Percentiles rank a stretch among this genome's conserved stretches.
Evolutionary conservation across 35 echinoderm and acorn worm genomes (phyloP).

Genomic region (Patiria miniata): DNA sequence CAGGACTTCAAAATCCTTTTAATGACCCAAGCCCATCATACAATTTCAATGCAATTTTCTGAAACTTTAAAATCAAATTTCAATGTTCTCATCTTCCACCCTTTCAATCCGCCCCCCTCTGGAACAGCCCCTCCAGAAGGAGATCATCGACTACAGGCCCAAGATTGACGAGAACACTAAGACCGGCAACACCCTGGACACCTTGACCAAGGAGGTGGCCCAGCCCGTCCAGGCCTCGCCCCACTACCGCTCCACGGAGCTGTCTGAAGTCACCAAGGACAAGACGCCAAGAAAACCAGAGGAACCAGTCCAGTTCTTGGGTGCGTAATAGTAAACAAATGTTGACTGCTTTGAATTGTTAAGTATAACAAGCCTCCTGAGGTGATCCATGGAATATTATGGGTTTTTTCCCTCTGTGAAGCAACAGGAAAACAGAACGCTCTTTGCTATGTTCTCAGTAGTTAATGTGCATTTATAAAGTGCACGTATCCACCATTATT

Average conservation of each 20-base stretch:
- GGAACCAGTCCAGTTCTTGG: constrained; percentile 80
- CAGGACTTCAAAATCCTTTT: no score
- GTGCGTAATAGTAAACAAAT: constrained; percentile 33
- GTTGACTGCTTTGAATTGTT: no score
- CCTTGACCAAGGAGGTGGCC: constrained; percentile 31
- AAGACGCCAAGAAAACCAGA: constrained; percentile 48
- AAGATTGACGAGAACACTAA: constrained; percentile 66
- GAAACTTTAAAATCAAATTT: no score
- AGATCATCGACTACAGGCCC: constrained; percentile 83
- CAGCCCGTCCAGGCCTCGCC: constrained; percentile 67
- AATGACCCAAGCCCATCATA: no score
- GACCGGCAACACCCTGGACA: constrained; percentile 72
- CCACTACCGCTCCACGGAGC: constrained; percentile 78
- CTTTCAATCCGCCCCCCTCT: background rate
- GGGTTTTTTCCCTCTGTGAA: no score
- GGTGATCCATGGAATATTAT: no score
- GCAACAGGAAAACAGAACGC: no score
- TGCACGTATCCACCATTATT: no score
- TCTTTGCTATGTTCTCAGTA: no score
- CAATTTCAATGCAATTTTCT: no score
- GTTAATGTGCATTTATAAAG: no score
- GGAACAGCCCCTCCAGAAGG: constrained; percentile 91
- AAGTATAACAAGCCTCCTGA: no score
- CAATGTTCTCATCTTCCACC: background rate
- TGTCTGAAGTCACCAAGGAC: constrained; percentile 44